Conservation (phyloP, 2,888 invertebrate species). For the Acanthacorydalis orientalis region DNA sequence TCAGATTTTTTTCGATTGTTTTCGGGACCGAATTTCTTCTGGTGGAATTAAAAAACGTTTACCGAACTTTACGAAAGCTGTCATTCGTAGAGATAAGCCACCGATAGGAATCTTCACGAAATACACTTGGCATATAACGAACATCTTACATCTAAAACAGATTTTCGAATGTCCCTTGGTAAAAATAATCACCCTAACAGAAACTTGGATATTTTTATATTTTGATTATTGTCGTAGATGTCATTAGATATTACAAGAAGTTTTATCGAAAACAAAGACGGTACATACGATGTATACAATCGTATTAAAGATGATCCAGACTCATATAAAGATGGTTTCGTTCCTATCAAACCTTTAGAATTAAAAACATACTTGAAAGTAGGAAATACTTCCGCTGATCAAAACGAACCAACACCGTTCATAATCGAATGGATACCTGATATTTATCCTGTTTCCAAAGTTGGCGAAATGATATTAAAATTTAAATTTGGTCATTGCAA, state of each 20-base stretch:
- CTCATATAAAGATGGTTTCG: constrained; percentile 21
- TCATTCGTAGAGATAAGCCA: constrained; percentile 38
- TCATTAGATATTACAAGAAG: constrained; percentile 43
- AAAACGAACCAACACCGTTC: constrained; percentile 42
- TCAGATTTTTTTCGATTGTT: constrained; percentile 49
- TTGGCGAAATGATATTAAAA: constrained; percentile 53
- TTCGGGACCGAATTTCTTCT: constrained; percentile 50
- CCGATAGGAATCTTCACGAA: constrained; percentile 50
- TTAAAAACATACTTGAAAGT: constrained; percentile 45
- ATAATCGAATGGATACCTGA: constrained; percentile 64
- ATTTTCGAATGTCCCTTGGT: constrained; percentile 53
- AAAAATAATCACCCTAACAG: constrained; percentile 10
- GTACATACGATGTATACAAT: constrained; percentile 29
- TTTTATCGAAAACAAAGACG: constrained; percentile 43
- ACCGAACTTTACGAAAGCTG: constrained; percentile 43
- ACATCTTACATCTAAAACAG: constrained; percentile 49
- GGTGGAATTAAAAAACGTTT: constrained; percentile 43
- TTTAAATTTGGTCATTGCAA: constrained; percentile 46
- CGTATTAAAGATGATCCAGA: constrained; percentile 15
- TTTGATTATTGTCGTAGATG: constrained; percentile 25
- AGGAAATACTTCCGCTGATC: constrained; percentile 28
- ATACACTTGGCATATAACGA: constrained; percentile 56
- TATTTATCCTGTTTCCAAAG: constrained; percentile 45
- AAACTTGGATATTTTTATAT: neutral
- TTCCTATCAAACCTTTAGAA: constrained; percentile 37